phyloP scores from a whole-genome alignment of 2,888 invertebrate genomes.

The Neoaliturus tenellus region DNA sequence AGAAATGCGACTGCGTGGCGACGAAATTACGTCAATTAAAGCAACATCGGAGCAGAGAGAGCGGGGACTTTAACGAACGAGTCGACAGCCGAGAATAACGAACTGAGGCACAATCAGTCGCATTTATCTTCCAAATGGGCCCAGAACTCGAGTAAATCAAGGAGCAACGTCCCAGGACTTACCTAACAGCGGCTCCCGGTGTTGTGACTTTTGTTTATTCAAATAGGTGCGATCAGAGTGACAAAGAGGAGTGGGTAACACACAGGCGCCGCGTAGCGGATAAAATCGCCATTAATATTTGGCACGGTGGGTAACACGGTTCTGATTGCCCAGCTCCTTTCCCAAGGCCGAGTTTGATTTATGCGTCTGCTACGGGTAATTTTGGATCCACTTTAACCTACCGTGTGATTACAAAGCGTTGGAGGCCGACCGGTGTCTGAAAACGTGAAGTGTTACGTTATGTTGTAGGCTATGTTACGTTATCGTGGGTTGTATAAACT shows the following conservation, averaged over 20 bases:
- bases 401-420: neutral
- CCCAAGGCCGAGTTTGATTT: neutral
- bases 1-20: too few relatives aligned
- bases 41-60: neutral
- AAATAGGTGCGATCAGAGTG: slow-evolving; percentile 1
- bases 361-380: slow-evolving; percentile 4
- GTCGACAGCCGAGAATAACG: neutral
- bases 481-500: too few relatives aligned
- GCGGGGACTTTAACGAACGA: slow-evolving; percentile 15
- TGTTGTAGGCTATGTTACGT: too few relatives aligned
- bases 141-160: slow-evolving; percentile 17
- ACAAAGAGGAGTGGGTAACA: neutral
- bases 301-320: slow-evolving; percentile 8
- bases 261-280: neutral
- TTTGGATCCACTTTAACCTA: slow-evolving; percentile 10
- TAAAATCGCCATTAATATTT: slow-evolving; percentile 31
- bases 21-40: neutral
- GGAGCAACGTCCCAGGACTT: neutral
- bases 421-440: too few relatives aligned
- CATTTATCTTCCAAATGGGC: slow-evolving; percentile 26
- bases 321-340: slow-evolving; percentile 2
- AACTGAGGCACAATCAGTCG: slow-evolving; percentile 23
- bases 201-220: slow-evolving; percentile 28
- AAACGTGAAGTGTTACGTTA: too few relatives aligned
- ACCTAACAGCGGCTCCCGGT: neutral